A percentile compares a stretch with the other conserved stretches of the same genome.
Conservation (phyloP, 1,140 invertebrate genomes). For the Dryas iulia region DNA sequence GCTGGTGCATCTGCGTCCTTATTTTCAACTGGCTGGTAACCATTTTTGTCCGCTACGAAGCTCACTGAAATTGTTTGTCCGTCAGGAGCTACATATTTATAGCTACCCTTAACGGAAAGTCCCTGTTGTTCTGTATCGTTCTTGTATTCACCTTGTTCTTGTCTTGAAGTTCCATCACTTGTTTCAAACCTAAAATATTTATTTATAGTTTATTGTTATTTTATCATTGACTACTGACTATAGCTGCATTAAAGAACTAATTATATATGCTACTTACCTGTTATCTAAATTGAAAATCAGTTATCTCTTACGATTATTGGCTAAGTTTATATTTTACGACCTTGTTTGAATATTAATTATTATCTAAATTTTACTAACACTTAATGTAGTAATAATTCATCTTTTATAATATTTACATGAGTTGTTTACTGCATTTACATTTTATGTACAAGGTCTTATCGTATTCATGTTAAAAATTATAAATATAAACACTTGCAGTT, state of each 20-base stretch:
- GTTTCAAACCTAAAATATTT: constrained; percentile 82
- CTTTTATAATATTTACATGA: not conserved
- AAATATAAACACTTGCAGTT: not conserved
- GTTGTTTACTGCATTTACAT: constrained; percentile 13
- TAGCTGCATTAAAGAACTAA: not conserved
- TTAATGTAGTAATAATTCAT: not conserved
- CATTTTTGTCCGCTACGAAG: constrained; percentile 88
- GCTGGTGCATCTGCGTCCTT: constrained; percentile 42
- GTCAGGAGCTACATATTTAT: constrained; percentile 84
- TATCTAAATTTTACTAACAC: not conserved
- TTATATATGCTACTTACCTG: not conserved
- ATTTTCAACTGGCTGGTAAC: constrained; percentile 83
- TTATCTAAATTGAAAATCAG: not conserved
- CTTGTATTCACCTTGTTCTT: constrained; percentile 83
- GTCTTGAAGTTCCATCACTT: constrained; percentile 83
- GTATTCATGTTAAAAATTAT: not conserved
- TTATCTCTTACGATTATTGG: not conserved
- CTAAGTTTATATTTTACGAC: not conserved
- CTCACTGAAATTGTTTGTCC: constrained; percentile 83
- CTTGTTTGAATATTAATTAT: not conserved
- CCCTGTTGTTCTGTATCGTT: constrained; percentile 82
- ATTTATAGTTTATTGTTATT: not conserved
- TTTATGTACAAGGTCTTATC: constrained; percentile 1
- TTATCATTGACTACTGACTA: too few relatives aligned
- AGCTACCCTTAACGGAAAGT: constrained; percentile 82